Evolutionary conservation across 2,888 invertebrate species (phyloP), one percentile per base, ranked within the genome.

Genomic region (Rutpela maculata): DNA sequence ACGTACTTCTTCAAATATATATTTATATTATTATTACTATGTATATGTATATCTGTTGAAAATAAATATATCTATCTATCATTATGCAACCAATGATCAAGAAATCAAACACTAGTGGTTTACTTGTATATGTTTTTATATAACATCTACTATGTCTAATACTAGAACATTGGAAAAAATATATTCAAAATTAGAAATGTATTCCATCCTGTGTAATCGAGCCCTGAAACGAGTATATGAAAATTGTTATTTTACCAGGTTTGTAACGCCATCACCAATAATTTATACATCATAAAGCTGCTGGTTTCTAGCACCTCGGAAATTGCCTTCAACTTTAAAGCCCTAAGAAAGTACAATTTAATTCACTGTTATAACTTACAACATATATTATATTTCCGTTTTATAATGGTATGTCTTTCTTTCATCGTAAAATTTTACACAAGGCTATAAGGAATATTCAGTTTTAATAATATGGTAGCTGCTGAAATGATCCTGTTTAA

Each of bases 311-410:
- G 62, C 62, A 62, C 71, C 71, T 71, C 71, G 71, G 71, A 71
- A 71, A 71, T 71, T 71, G 71, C 71, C 71, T 71, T 71, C 71
- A 71, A 71, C 50, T 71, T 71, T 71, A 71, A 71, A 26, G 62
- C 69, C 62, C 62, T 62, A 62, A 62, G 71, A 71, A 71, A 50
- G 71, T 71, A 71, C 71, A 62, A 62, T 71, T 71, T 71, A 60
- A 71, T 71, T 71, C 71, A 31, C 71, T 55, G 26, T 43, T 71
- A 71, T 31, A 55, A 66, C 66, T 66, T 66, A 35, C 38, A 43
- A 70, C 71, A 62, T 62, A 71, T 71, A 71, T 71, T 71, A 62
- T 62, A 62, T 71, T 71, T 71, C 71, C 71, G 60, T 19, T 60
- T 71, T 62, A n/a, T 62, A 62, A 71, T 60, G 38, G 70, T 59